Base-by-base conservation (phyloP, 1,140 invertebrate genomes). In the Globodera ellingtonae region DNA sequence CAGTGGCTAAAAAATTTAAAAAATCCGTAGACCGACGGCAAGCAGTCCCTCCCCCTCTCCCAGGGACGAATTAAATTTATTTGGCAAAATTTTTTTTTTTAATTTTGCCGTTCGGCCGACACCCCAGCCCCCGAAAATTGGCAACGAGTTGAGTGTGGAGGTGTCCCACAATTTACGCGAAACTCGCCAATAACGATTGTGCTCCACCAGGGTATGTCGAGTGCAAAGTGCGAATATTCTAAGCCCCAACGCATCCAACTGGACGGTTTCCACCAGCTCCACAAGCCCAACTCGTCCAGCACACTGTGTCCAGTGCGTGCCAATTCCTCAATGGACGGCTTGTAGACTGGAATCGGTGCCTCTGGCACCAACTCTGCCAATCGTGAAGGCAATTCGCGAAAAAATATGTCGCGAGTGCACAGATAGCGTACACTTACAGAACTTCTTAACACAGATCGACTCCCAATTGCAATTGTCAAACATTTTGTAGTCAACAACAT, bases 191-290 rank as follows among this genome's bases (percentile, higher is more conserved):
- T 67, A 18, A 79, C 44, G 66, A 84, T 85, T 15, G 82, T 65
- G 44, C 47, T 67, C 84, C 84, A 84, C 84, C 84, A 84, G 18
- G 84, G 84, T 7, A 86, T 59, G 59, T 84, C 84, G 9, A 73
- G 13, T 56, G 79, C 35, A 24, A 79, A 62, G 78, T 85, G 84
- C 1, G 76, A 4, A 3, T 50, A 73, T 75, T 84, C 83, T 15
- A 85, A 47, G 5, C 35, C 84, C 48, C 62, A 85, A 71, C 84
- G 80, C 18, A 84, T 76, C 48, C 75, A 84, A 78, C 84, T 78
- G 13, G 84, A 66, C 46, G 84, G 84, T 52, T 75, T 84, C 72
- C 74, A 86, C 84, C 84, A 84, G 21, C 35, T 71, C 35, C 62
- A 85, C 48, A 84, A 69, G 5, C 72, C 84, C 1, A 84, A 75